Evolutionary conservation across 1,140 invertebrate species (phyloP), one percentile per base, ranked within the genome.

Genomic region (Adoxophyes honmai): DNA sequence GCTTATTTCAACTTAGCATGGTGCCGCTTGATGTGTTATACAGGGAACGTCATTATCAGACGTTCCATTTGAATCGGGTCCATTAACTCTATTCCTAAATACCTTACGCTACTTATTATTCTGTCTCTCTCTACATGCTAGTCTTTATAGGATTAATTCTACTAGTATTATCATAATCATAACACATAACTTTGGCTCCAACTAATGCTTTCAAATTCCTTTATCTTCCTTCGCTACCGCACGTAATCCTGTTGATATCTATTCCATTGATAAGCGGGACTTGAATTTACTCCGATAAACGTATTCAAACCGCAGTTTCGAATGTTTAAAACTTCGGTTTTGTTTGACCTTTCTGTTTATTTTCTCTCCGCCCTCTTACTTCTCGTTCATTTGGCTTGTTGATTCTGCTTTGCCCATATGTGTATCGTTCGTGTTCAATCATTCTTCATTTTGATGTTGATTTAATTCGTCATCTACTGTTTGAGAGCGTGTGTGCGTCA

Each of bases 1-100:
- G 2, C 52, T 62, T 62, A 44, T 59, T 54, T 64, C 53, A 59
- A 52, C 18, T 62, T 60, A 55, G n/a, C n/a, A n/a, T n/a, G 44
- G 38, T 62, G 28, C 48, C 13, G 14, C 28, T 55, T 55, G 10
- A n/a, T 18, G 39, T 44, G 21, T 28, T 28, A 28, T 28, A 6
- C 21, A 2, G 21, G 21, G 21, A 3, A 2, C 21, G 2, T 28
- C 2, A 28, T 6, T 28, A 6, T 28, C 6, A 28, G 21, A 28
- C 21, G 21, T 28, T 28, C 21, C 21, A 28, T 28, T 28, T 28
- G 21, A 28, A 28, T 28, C 21, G 2, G 21, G 21, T 28, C 21
- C 6, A 3, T 28, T 28, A 28, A 28, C 21, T 3, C 6, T 6
- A 28, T 28, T 28, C 21, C 6, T 6, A n/a, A n/a, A n/a, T n/a